Conservation (phyloP, 2,797 vertebrate species). For the Rhyacichthys aspro region DNA sequence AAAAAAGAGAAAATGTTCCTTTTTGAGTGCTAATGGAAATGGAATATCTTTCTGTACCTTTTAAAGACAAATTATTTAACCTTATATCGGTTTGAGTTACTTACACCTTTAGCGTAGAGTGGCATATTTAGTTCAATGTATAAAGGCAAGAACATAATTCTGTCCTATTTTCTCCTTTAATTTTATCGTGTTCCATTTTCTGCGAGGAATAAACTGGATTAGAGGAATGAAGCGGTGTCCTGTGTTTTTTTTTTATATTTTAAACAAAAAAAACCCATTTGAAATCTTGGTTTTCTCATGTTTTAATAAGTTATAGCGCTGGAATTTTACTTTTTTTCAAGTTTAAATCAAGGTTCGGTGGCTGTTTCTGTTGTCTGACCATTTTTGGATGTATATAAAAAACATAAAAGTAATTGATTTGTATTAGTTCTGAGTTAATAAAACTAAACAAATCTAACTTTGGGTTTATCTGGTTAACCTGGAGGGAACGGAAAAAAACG, state of each 20-base stretch:
- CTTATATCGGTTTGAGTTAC: slow-evolving; percentile 96
- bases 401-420: no score
- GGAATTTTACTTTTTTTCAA: no score
- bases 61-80: slow-evolving; percentile 90
- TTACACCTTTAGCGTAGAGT: slow-evolving; percentile 93
- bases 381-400: no score
- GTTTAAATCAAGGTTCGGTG: no score
- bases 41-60: slow-evolving; percentile 84
- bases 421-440: no score
- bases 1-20: slow-evolving; percentile 27
- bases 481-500: no score
- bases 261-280: no score
- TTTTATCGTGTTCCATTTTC: slow-evolving; percentile 76
- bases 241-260: slow-evolving; percentile 1
- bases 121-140: slow-evolving; percentile 95
- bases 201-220: slow-evolving; percentile 80
- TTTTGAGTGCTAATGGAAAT: slow-evolving; percentile 66
- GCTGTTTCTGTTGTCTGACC: no score
- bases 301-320: no score
- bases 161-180: slow-evolving; percentile 80
- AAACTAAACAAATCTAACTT: no score
- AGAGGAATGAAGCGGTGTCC: slow-evolving; percentile 52
- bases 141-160: slow-evolving; percentile 84
- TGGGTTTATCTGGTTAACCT: no score
- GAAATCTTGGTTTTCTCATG: no score